Percentiles rank a stretch among this genome's conserved stretches.
These are phyloP conservation scores for Elegia similella DNA, from an alignment of 2,888 invertebrate genomes.

Conservation along the genomic window DNA sequence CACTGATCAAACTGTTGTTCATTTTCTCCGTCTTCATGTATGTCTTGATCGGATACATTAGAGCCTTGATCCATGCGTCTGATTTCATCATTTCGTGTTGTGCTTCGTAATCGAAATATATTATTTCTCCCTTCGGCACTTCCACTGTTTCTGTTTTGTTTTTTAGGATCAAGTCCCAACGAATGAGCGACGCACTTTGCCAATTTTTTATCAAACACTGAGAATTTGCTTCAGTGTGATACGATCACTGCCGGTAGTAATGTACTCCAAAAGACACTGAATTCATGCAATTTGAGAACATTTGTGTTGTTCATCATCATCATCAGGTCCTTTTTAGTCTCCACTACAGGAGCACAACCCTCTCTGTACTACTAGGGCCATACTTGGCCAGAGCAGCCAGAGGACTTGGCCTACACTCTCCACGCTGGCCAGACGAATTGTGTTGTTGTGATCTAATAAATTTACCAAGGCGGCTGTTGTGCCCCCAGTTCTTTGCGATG, in stretches of 20 bases:
- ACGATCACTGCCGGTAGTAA: conserved; percentile 10
- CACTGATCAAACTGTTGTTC: conserved; percentile 4
- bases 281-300: background rate
- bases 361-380: too few relatives aligned
- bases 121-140: conserved; percentile 6
- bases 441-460: background rate
- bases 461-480: background rate
- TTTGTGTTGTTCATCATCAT: background rate
- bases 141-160: conserved; percentile 6
- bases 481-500: background rate
- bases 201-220: conserved; percentile 5
- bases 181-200: conserved; percentile 14
- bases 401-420: too few relatives aligned
- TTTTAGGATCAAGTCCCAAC: conserved; percentile 3
- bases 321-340: too few relatives aligned
- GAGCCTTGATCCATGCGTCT: background rate
- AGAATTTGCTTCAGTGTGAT: conserved; percentile 17
- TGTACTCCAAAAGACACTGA: background rate
- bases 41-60: background rate
- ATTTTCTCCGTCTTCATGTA: background rate
- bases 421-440: too few relatives aligned
- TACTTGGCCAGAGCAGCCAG: too few relatives aligned
- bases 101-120: background rate
- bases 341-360: too few relatives aligned
- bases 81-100: background rate